Conservation (phyloP, 1,140 invertebrate species). For the Araneus ventricosus region DNA sequence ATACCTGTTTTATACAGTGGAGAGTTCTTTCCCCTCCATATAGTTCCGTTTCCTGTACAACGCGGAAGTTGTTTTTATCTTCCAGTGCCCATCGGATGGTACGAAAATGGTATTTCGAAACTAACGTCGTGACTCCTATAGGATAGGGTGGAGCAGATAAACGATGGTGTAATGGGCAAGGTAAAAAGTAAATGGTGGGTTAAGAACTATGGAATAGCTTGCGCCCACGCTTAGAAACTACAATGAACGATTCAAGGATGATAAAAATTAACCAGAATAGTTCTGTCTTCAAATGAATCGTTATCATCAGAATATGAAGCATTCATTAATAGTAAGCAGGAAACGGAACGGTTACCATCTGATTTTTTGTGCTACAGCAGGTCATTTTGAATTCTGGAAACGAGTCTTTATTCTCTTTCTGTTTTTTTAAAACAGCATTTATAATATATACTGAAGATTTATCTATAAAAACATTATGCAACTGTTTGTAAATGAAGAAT, state of each 20-base stretch:
- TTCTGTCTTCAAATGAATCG: neutral
- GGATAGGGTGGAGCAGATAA: slow-evolving; percentile 7
- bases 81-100: neutral
- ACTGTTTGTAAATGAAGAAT: too few species aligned
- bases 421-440: too few species aligned
- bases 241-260: neutral
- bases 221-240: neutral
- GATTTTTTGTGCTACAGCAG: too few species aligned
- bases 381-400: too few species aligned
- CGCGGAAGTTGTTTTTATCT: neutral
- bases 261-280: neutral
- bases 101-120: neutral
- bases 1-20: neutral
- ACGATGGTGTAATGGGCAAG: neutral
- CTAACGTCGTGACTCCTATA: neutral
- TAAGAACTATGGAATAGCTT: neutral
- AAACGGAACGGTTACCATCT: neutral
- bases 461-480: too few species aligned
- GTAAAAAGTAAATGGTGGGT: neutral
- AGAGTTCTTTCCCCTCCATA: slow-evolving; percentile 10
- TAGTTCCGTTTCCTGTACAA: neutral
- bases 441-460: too few species aligned
- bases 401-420: too few species aligned
- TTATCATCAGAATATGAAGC: neutral
- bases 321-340: neutral